Conservation (phyloP, 2,888 invertebrate genomes). For the Cyaniris semiargus region DNA sequence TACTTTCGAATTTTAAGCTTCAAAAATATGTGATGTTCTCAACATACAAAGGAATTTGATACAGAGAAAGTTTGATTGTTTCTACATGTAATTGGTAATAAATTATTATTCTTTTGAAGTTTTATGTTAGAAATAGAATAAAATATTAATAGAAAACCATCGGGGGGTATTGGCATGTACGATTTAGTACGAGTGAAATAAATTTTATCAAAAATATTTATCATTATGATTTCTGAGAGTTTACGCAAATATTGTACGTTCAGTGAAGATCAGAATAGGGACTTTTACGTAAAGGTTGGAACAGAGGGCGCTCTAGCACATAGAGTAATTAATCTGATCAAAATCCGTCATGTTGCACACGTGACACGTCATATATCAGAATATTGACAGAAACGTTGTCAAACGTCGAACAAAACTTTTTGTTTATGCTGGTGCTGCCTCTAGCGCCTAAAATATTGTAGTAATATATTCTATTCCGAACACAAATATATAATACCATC, state of each 20-base stretch:
- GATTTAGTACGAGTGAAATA: background rate
- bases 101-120: constrained; percentile 4
- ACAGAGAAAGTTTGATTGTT: constrained; percentile 22
- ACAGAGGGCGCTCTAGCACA: background rate
- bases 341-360: too few relatives aligned
- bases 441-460: too few relatives aligned
- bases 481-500: too few relatives aligned
- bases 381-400: too few relatives aligned
- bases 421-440: too few relatives aligned
- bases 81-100: constrained; percentile 3
- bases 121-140: constrained; percentile 6
- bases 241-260: too few relatives aligned
- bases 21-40: background rate
- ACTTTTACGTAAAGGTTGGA: background rate
- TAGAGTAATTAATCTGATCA: too few relatives aligned
- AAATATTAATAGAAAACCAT: constrained; percentile 18
- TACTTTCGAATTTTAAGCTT: constrained; percentile 5
- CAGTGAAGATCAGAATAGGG: too few relatives aligned
- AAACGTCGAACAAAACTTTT: too few relatives aligned
- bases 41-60: constrained; percentile 16
- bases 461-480: too few relatives aligned
- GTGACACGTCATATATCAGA: too few relatives aligned
- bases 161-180: constrained; percentile 11
- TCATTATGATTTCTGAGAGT: too few relatives aligned
- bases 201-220: background rate